Evolutionary conservation across 2,797 vertebrate species (phyloP), one percentile per base, ranked within the genome.

Genomic region (Heterohyrax brucei): DNA sequence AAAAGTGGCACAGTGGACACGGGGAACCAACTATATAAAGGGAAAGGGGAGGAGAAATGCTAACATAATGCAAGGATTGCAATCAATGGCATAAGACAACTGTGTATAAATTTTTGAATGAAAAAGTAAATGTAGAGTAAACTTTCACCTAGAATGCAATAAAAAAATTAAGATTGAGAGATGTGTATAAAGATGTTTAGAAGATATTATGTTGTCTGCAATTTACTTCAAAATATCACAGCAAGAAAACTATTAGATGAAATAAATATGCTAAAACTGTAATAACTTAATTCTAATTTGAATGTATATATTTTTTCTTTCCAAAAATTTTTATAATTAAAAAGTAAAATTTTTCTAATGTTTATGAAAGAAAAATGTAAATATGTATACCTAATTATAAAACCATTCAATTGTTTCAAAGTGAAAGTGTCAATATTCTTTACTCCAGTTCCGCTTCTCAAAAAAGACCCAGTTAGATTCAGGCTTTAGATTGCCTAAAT

Each of bases 121-220:
- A 56, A 16, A 56, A 56, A 56, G 13, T 56, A 56, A 56, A 16
- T 56, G 53, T 4, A 3, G 13, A 14, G 53, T 56, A 56, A 53
- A 53, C 53, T 56, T 56, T 56, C 53, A 10, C 53, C 53, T 56
- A 56, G 18, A 56, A 10, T 16, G 18, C 53, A 56, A 56, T 56
- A 56, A 56, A 56, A 56, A 56, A 56, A 14, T 56, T 87, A 73
- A 92, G 78, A 46, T 91, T 59, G 50, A 92, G n/a, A 82, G 39
- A 30, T 77, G 16, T 9, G 62, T 82, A 50, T 84, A 33, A 95
- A 87, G 96, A 92, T 95, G 94, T 93, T 94, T 97, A 81, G 10
- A 19, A 90, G 8, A 24, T 76, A 3, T 70, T 84, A 56, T 14
- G 6, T 13, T 86, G 30, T 44, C n/a, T 80, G 28, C 19, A 86